These are phyloP conservation scores for Phenganax stokvisi DNA, from an alignment of 92 coral and sea anemone genomes.

Conservation along the genomic window DNA sequence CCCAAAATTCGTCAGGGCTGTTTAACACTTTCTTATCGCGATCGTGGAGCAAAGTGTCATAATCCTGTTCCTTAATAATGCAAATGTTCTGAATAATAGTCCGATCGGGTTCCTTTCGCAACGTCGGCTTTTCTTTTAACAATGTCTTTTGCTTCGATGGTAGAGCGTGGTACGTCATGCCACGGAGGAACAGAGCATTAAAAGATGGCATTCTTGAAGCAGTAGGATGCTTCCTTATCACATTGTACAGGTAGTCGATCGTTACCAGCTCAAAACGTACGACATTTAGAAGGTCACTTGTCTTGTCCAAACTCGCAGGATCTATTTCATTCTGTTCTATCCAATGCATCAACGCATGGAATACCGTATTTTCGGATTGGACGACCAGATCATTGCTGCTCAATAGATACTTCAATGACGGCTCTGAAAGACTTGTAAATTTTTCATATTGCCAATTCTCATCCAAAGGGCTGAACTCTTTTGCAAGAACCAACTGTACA, in stretches of 20 bases:
- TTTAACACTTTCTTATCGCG: too few species aligned
- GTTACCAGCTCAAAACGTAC: background rate
- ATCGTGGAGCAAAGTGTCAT: background rate
- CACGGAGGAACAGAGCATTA: background rate
- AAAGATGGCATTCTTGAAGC: background rate
- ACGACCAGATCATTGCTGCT: constrained; percentile 58
- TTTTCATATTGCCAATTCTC: background rate
- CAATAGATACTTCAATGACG: background rate
- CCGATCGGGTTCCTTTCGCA: too few species aligned
- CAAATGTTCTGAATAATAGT: too few species aligned
- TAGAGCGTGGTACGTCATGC: background rate
- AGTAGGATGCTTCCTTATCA: background rate
- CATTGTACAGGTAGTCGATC: constrained; percentile 8
- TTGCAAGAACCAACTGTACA: background rate
- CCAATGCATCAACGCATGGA: constrained; percentile 80
- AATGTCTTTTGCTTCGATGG: too few species aligned
- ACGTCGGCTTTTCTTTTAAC: too few species aligned
- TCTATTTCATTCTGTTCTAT: background rate
- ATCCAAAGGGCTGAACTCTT: constrained; percentile 4
- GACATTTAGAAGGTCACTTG: background rate
- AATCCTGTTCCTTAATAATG: too few species aligned
- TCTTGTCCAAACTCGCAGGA: background rate
- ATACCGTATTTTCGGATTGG: constrained; percentile 85
- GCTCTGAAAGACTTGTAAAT: background rate
- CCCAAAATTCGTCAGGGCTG: too few species aligned